A percentile compares a stretch with the other conserved stretches of the same genome.
Conservation (phyloP, 2,113 vertebrate species). For the Gymnobelideus leadbeateri region DNA sequence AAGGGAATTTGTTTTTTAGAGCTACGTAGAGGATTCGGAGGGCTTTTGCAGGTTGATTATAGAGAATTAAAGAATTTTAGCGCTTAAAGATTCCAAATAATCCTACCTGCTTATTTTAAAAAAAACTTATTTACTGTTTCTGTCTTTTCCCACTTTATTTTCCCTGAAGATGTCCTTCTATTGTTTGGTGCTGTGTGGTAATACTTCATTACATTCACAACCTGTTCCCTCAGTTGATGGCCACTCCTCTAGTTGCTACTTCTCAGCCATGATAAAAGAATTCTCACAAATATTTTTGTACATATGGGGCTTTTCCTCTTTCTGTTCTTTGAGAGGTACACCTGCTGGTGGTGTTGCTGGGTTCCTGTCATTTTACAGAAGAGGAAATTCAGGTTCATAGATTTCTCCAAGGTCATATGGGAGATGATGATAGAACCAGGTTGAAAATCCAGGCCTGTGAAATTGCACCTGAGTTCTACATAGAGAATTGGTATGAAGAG, state of each 20-base stretch:
- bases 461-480: background rate
- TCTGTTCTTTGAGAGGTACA: background rate
- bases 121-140: background rate
- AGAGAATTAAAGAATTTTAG: background rate
- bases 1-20: background rate
- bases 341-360: background rate
- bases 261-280: background rate
- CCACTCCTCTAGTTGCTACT: background rate
- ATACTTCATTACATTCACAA: background rate
- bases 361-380: no score
- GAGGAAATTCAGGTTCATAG: background rate
- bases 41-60: background rate
- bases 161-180: background rate
- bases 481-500: background rate
- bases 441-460: background rate
- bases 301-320: background rate
- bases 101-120: background rate
- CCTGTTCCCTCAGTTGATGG: background rate
- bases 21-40: background rate
- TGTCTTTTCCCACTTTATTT: background rate
- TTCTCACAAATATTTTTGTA: background rate
- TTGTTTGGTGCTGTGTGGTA: background rate
- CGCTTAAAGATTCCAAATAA: background rate
- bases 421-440: background rate
- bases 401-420: background rate